Base-by-base conservation (phyloP, 2,113 vertebrate species). In the Ammodytes marinus region DNA sequence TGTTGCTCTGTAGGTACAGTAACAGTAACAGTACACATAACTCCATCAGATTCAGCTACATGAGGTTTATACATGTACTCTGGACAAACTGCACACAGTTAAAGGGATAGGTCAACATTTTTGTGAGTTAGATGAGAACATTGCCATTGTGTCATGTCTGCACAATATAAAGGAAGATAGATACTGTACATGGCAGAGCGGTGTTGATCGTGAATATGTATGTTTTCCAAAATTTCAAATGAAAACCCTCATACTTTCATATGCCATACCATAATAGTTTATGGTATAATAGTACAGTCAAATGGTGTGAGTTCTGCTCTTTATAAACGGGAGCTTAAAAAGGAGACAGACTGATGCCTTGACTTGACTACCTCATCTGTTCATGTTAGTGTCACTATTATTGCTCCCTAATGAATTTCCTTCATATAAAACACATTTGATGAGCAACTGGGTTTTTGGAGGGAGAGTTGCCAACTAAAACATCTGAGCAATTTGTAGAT, bases 261-360 rank as follows among this genome's bases (percentile, higher is more conserved):
- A 6, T 72, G 6, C 27, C 27, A 27, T 27, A 27, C 27, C 27
- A 27, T 27, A 27, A 3, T 4, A 74, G 19, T 13, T 1, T 54
- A 27, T 5, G 19, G 11, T 52, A 35, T 43, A 39, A 57, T 8
- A 42, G 12, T 53, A 46, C 40, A 12, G 37, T 46, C 35, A 17
- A 4, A n/a, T 5, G 39, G 5, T 72, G 3, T 19, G 39, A 0
- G 0, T 40, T 69, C 61, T 43, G 19, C 13, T 65, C 3, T 63
- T 78, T 46, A 61, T 45, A 17, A 74, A 50, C 8, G 8, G 3
- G 40, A n/a, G 42, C 52, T 58, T 6, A 49, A 40, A 50, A 58
- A 49, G 12, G 55, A 83, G 71, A 60, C 66, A 80, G 54, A 76
- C 27, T 65, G 49, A 53, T 80, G n/a, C 67, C 37, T 70, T 15